phyloP scores from a whole-genome alignment of 2,113 vertebrate genomes.

The Pseudonaja textilis region DNA sequence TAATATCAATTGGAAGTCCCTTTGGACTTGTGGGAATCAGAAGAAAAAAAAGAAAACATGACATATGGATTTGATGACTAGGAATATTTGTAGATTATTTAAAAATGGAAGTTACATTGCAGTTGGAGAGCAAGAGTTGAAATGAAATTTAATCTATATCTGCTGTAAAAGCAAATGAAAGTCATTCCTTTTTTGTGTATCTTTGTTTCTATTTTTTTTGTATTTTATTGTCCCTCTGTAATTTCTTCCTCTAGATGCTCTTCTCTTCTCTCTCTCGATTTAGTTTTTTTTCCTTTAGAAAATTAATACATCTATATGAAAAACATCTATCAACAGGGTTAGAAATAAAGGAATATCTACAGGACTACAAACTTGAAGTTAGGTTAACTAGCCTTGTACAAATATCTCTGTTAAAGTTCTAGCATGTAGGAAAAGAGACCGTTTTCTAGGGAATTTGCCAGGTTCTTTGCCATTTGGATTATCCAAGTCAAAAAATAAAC shows the following conservation, averaged over 20 bases:
- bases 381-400: not conserved
- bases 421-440: not conserved
- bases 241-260: not conserved
- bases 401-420: not conserved
- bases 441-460: not conserved
- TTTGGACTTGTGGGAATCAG: not conserved
- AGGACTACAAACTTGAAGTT: not conserved
- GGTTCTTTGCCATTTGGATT: not conserved
- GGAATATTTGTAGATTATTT: not conserved
- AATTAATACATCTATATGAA: not conserved
- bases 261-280: not conserved
- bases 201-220: not conserved
- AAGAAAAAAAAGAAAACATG: not conserved
- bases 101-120: too few relatives aligned
- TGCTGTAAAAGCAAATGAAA: not conserved
- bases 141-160: not conserved
- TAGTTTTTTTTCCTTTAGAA: not conserved
- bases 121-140: not conserved
- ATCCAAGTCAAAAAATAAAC: not conserved
- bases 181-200: not conserved
- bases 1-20: not conserved
- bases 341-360: conserved; percentile 33
- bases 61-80: not conserved
- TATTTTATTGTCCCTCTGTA: not conserved
- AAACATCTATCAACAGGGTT: conserved; percentile 2